Evolutionary conservation across 2,888 invertebrate genomes (phyloP), one percentile per base, ranked within the genome.

Genomic region (Gonocerus acuteangulatus): DNA sequence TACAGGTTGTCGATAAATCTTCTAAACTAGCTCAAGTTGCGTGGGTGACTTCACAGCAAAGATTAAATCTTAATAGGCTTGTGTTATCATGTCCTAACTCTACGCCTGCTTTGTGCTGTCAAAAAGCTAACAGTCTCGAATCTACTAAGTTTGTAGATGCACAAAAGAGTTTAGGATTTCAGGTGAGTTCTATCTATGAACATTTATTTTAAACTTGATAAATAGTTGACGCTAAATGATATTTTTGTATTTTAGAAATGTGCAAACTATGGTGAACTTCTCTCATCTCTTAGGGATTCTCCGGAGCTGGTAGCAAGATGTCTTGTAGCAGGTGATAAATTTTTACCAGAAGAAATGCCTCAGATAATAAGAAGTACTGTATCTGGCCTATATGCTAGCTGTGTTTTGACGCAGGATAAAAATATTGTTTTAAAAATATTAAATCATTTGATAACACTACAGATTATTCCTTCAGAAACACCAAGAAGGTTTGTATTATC

Each of bases 1-100:
- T 61, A 42, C 57, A 80, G 79, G 78, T 82, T 18, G 71, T 75
- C 51, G 75, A 74, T 62, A 76, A 80, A 54, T 81, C 81, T 0
- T 81, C 82, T 65, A 76, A 78, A 62, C 74, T 85, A 48, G 80
- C 81, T 22, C 85, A 89, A 74, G 81, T 85, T 63, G 87, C 92
- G 34, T 95, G 94, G 90, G 82, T 93, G 64, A 87, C 89, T 65
- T 84, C 88, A 2, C 89, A 91, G 74, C 93, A 94, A 75, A 81
- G 88, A 67, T 82, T 88, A 67, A 89, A 88, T 73, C 78, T 90
- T 22, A 86, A 88, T 67, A 82, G 84, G 69, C 75, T 92, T 69
- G 83, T 89, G 65, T 79, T 86, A 42, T 82, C 89, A 48, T 79
- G 85, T 67, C 82, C 85, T 54, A 89, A 89, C 70, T 81, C 84